A percentile compares a stretch with the other conserved stretches of the same genome.
phyloP scores from a whole-genome alignment of 2,888 invertebrate species.

The Fragum whitleyi region DNA sequence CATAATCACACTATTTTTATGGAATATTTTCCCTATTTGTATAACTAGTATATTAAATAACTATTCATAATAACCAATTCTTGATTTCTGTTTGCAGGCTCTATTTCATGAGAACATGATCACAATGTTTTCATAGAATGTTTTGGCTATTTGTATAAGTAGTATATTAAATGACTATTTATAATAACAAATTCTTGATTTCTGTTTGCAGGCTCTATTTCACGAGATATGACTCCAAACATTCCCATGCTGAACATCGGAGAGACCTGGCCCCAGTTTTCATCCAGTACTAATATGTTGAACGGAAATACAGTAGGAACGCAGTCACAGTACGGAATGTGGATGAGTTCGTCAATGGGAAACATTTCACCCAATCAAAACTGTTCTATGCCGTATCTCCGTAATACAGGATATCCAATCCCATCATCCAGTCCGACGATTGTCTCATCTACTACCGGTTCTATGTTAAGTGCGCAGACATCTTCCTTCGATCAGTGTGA shows the following conservation, averaged over 20 bases:
- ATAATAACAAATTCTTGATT: no score
- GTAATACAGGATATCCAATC: conserved; percentile 75
- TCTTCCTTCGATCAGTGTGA: conserved; percentile 75
- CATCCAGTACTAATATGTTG: conserved; percentile 70
- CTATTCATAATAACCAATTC: no score
- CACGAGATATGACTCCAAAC: conserved; percentile 77
- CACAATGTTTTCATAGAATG: no score
- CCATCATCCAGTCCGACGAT: conserved; percentile 69
- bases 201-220: conserved; percentile 70
- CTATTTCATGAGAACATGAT: no score
- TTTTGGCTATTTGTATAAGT: no score
- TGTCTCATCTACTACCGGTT: conserved; percentile 64
- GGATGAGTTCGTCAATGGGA: conserved; percentile 77
- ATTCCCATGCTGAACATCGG: conserved; percentile 78
- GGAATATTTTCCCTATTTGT: no score
- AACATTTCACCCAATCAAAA: conserved; percentile 81
- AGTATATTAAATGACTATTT: no score
- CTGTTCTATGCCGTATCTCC: conserved; percentile 81
- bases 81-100: conserved; percentile 65
- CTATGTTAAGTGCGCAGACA: conserved; percentile 63
- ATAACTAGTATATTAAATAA: no score
- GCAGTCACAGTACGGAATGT: conserved; percentile 79
- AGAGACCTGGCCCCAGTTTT: conserved; percentile 81
- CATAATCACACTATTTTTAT: no score
- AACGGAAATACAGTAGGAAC: conserved; percentile 68